These are phyloP conservation scores for Lasiurus cinereus DNA, from an alignment of 2,113 vertebrate genomes.

Conservation along the genomic window DNA sequence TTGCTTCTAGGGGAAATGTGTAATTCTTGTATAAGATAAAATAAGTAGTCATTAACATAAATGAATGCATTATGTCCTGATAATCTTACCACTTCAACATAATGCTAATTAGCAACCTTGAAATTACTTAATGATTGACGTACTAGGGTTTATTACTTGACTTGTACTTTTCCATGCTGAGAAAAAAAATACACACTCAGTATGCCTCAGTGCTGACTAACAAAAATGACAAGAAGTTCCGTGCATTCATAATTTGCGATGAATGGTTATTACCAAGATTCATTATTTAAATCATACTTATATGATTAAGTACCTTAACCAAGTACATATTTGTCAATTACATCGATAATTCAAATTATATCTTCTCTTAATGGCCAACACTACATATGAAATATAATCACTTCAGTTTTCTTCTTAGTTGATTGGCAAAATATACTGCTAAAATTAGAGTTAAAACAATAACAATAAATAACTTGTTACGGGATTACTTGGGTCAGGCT, in stretches of 20 bases:
- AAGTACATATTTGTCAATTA: conserved; percentile 64
- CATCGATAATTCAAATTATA: conserved; percentile 62
- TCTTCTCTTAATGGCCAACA: conserved; percentile 47
- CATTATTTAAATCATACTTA: conserved; percentile 51
- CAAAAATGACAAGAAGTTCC: conserved; percentile 50
- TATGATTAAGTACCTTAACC: conserved; percentile 64
- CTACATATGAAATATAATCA: conserved; percentile 61
- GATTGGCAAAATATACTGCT: conserved; percentile 53
- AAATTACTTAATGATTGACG: conserved; percentile 70
- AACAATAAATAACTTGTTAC: conserved; percentile 24
- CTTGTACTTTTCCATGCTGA: conserved; percentile 63
- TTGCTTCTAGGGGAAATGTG: conserved; percentile 45
- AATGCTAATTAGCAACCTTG: conserved; percentile 66
- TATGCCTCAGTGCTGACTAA: conserved; percentile 18
- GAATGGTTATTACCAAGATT: conserved; percentile 65
- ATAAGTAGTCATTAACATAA: conserved; percentile 71
- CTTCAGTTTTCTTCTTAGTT: conserved; percentile 44
- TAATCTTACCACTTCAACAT: conserved; percentile 70
- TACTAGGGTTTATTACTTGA: conserved; percentile 58
- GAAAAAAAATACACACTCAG: conserved; percentile 42
- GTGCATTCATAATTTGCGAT: conserved; percentile 62
- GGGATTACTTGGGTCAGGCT: neutral
- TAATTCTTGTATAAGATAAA: conserved; percentile 66
- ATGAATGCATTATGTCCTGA: conserved; percentile 60
- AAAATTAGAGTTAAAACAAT: conserved; percentile 49